phyloP scores from a whole-genome alignment of 2,888 invertebrate genomes.

The Pharmacophagus antenor region DNA sequence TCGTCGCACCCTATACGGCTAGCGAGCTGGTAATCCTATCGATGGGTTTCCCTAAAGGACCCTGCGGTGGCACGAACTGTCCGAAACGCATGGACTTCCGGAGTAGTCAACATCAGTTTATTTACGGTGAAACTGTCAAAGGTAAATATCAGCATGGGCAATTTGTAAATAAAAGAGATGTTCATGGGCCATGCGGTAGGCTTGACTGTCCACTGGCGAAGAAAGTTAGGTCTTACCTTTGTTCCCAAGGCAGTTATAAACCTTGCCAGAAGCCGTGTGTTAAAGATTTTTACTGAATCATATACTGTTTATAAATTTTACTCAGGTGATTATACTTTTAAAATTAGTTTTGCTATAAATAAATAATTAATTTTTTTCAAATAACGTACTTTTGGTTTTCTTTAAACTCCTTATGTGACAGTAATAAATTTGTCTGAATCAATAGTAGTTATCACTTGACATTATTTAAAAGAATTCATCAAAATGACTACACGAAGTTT shows the following conservation, averaged over 20 bases:
- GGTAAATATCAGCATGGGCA: constrained; percentile 68
- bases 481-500: no score
- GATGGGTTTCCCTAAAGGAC: constrained; percentile 76
- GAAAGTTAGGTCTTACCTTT: constrained; percentile 61
- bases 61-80: constrained; percentile 75
- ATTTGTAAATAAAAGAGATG: constrained; percentile 71
- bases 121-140: constrained; percentile 62
- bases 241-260: constrained; percentile 66
- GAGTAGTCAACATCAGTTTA: constrained; percentile 72
- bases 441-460: no score
- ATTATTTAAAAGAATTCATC: no score
- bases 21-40: constrained; percentile 69
- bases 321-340: background rate
- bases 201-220: constrained; percentile 73
- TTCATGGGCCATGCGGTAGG: constrained; percentile 73
- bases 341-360: background rate
- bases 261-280: constrained; percentile 68
- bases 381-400: background rate
- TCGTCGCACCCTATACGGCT: constrained; percentile 62
- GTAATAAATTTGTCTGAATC: no score
- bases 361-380: background rate
- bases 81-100: constrained; percentile 69
- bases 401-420: no score
- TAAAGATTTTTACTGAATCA: constrained; percentile 60
- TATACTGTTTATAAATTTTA: background rate